Base-by-base conservation (phyloP, 2,888 invertebrate species). In the Drosophila mettleri region DNA sequence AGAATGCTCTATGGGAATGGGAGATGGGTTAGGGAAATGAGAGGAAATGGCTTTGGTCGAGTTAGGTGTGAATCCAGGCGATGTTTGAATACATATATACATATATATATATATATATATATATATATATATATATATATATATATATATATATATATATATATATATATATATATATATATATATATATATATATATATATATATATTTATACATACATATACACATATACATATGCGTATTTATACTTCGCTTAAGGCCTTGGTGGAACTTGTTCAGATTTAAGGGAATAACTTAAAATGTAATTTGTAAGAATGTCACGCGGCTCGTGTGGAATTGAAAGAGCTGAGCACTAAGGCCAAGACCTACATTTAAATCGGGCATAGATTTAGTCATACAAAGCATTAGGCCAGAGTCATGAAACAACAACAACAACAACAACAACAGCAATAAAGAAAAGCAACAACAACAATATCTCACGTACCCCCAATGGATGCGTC, bases 271-370 rank as follows among this genome's bases (percentile, higher is more conserved):
- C 24, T 41, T 27, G 48, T 10, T 48, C 39, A 51, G 49, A 54
- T 52, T 54, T 46, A 9, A 33, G 39, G 34, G 54, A 38, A 22
- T 22, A 16, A 48, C 38, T 73, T 51, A 18, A 68, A 73, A 75
- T 83, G 84, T 78, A 75, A 83, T 83, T 75, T 84, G 84, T 78
- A 78, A 55, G 75, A 75, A 58, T 84, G 81, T 84, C 81, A 75
- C 75, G 80, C 54, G 63, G 52, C 48, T 65, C 63, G 64, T 45
- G 61, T 65, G 70, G 68, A 72, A 77, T 70, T 71, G 69, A 70
- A 77, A 51, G 43, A 48, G 36, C 61, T 55, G 22, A 63, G 65
- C 63, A 61, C 57, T 53, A 38, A 29, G 43, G 10, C 22, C 57
- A 14, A 53, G 48, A 36, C 24, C 39, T 53, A 71, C 61, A 73